These are phyloP conservation scores for Coelopa frigida DNA, from an alignment of 1,140 invertebrate species.

Conservation along the genomic window DNA sequence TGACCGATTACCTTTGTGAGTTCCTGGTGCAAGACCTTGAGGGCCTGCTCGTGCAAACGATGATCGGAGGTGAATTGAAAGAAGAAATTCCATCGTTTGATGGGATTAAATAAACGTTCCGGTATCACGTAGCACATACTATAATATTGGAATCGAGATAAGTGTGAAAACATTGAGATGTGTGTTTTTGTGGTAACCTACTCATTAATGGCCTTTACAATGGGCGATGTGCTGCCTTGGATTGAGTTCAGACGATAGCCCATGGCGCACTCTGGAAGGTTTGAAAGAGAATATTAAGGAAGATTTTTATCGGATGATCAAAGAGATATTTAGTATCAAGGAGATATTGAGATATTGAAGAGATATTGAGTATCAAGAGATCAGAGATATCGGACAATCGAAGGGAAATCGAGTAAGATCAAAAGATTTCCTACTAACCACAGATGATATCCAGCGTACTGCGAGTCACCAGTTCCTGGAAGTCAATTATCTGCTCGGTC, in stretches of 20 bases:
- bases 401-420: background rate
- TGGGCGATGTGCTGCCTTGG: constrained; percentile 17
- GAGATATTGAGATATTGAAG: too few relatives aligned
- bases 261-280: constrained; percentile 28
- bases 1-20: constrained; percentile 12
- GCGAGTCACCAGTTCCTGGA: constrained; percentile 17
- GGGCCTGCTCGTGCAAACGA: constrained; percentile 12
- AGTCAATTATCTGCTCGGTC: constrained; percentile 20
- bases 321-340: too few relatives aligned
- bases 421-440: constrained; percentile 11
- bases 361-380: background rate
- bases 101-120: constrained; percentile 12
- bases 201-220: constrained; percentile 20
- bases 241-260: constrained; percentile 24
- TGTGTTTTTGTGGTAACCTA: background rate
- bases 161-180: background rate
- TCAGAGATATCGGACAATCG: background rate
- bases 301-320: too few relatives aligned
- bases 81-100: constrained; percentile 17
- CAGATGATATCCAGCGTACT: constrained; percentile 26
- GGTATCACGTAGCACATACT: constrained; percentile 14
- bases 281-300: background rate
- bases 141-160: background rate
- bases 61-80: constrained; percentile 13
- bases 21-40: constrained; percentile 12